A percentile compares a stretch with the other conserved stretches of the same genome.
phyloP scores from a whole-genome alignment of 2,888 invertebrate genomes.

The Tetragonula carbonaria region DNA sequence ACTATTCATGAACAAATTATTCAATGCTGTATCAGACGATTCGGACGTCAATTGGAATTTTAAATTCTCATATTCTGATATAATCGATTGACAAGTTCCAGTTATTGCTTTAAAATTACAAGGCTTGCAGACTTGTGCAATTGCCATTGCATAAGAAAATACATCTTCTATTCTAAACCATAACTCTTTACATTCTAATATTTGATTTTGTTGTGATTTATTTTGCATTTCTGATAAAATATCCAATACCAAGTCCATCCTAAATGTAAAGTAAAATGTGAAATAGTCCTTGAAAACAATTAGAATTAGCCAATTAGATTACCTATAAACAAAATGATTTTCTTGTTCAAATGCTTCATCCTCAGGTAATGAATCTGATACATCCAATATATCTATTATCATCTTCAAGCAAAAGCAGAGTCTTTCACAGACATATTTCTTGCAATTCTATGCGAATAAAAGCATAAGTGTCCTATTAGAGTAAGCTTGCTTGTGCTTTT shows the following conservation, averaged over 20 bases:
- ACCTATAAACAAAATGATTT: constrained; percentile 81
- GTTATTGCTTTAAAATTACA: constrained; percentile 82
- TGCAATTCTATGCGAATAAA: constrained; percentile 73
- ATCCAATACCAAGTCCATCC: constrained; percentile 81
- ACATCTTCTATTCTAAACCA: constrained; percentile 82
- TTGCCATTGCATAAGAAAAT: constrained; percentile 83
- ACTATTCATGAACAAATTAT: constrained; percentile 86
- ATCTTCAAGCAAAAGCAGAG: constrained; percentile 79
- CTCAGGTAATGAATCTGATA: constrained; percentile 72
- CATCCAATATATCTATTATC: constrained; percentile 76
- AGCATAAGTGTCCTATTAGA: constrained; percentile 35
- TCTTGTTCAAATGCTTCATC: constrained; percentile 77
- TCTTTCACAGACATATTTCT: constrained; percentile 80
- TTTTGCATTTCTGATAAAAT: constrained; percentile 76
- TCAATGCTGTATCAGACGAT: constrained; percentile 84
- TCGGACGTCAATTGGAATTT: constrained; percentile 77
- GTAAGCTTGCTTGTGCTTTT: not conserved
- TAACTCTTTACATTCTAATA: constrained; percentile 73
- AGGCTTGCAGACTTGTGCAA: constrained; percentile 82
- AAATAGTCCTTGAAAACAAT: not conserved
- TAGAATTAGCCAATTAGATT: constrained; percentile 10
- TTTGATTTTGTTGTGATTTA: constrained; percentile 72
- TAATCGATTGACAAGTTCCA: constrained; percentile 82
- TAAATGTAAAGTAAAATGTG: constrained; percentile 39
- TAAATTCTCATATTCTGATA: constrained; percentile 81